Conservation (phyloP, 2,888 invertebrate species). For the Urechis unicinctus region DNA sequence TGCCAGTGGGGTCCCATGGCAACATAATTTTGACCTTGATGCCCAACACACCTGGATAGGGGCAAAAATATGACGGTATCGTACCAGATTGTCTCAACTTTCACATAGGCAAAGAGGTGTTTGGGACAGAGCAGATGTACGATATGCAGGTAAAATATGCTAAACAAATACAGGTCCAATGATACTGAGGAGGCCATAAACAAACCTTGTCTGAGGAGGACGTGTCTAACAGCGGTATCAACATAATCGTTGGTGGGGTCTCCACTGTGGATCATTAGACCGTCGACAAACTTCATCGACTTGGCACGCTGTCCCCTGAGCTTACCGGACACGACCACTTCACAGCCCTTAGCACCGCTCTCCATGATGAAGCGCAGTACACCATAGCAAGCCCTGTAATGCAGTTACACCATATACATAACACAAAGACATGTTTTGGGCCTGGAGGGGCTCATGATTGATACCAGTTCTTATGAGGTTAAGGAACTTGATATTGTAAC, state of each 20-base stretch:
- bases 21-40: slow-evolving; percentile 97
- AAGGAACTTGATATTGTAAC: too few relatives aligned
- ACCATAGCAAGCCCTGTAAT: slow-evolving; percentile 88
- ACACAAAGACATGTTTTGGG: too few relatives aligned
- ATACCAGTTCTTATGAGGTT: too few relatives aligned
- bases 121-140: too few relatives aligned
- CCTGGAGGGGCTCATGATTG: too few relatives aligned
- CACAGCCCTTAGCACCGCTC: slow-evolving; percentile 92
- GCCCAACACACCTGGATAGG: slow-evolving; percentile 59
- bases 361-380: slow-evolving; percentile 98
- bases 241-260: slow-evolving; percentile 98
- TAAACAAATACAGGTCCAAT: too few relatives aligned
- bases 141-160: too few relatives aligned
- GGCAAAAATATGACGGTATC: background rate
- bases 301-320: slow-evolving; percentile 98
- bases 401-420: too few relatives aligned
- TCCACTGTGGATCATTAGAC: slow-evolving; percentile 99
- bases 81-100: too few relatives aligned
- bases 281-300: slow-evolving; percentile 99
- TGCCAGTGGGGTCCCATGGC: slow-evolving; percentile 95
- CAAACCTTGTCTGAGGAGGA: slow-evolving; percentile 86
- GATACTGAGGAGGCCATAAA: too few relatives aligned
- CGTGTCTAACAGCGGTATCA: slow-evolving; percentile 95
- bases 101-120: too few relatives aligned
- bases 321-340: slow-evolving; percentile 98